Conservation (phyloP, 2,113 vertebrate genomes). For the Phyllopteryx taeniolatus region DNA sequence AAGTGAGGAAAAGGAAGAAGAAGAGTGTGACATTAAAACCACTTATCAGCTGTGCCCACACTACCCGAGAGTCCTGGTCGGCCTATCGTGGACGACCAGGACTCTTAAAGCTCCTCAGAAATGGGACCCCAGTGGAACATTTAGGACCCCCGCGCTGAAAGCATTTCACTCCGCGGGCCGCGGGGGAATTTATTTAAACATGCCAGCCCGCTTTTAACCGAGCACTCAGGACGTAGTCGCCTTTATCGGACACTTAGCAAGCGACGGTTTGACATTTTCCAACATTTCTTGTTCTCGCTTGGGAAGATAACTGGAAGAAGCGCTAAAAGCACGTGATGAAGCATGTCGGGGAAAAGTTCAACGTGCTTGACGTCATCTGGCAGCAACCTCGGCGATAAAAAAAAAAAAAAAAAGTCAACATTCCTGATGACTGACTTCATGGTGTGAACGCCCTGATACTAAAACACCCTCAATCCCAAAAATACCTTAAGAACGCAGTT, state of each 20-base stretch:
- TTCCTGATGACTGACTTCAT: constrained; percentile 6
- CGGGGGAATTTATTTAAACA: constrained; percentile 65
- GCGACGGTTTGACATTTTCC: constrained; percentile 47
- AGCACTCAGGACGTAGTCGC: constrained; percentile 22
- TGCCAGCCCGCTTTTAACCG: constrained; percentile 24
- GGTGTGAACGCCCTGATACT: background rate
- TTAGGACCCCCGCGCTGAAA: constrained; percentile 48
- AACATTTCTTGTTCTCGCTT: constrained; percentile 11
- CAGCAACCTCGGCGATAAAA: background rate
- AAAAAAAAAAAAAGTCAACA: background rate
- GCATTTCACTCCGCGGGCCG: constrained; percentile 37
- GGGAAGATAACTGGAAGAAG: constrained; percentile 1
- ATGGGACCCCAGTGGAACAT: constrained; percentile 61
- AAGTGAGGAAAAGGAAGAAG: constrained; percentile 22
- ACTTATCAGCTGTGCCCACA: constrained; percentile 67
- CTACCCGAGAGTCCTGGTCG: constrained; percentile 41
- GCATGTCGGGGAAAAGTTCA: background rate
- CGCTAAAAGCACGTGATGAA: background rate
- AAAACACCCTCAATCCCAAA: background rate
- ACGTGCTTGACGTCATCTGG: background rate
- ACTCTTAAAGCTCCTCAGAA: constrained; percentile 58
- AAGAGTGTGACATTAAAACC: constrained; percentile 63
- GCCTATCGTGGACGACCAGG: constrained; percentile 61
- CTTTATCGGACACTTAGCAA: constrained; percentile 27
- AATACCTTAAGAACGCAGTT: background rate